Evolutionary conservation across 2,888 invertebrate genomes (phyloP).

Genomic region (Lycaena phlaeas): DNA sequence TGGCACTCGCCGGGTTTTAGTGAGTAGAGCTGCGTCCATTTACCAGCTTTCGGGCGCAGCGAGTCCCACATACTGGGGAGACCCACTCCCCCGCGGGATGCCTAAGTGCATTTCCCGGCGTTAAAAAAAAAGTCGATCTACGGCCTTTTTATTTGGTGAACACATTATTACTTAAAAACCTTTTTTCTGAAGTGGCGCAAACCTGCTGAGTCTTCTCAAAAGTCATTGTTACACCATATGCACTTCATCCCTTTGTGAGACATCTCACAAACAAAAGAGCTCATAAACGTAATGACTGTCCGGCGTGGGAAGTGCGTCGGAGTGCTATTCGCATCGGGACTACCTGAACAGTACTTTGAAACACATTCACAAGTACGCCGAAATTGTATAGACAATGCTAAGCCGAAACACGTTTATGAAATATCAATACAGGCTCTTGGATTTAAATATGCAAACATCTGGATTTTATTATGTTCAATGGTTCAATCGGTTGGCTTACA

Average conservation of each 20-base stretch:
- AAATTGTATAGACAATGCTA: constrained; percentile 29
- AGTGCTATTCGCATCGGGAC: constrained; percentile 58
- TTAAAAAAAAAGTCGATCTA: no score
- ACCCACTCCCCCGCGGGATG: no score
- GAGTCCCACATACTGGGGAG: no score
- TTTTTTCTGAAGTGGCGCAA: background rate
- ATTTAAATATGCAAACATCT: background rate
- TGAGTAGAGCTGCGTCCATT: no score
- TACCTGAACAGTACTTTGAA: constrained; percentile 46
- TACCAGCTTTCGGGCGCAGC: no score
- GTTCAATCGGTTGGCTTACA: no score
- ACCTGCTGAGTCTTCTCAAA: background rate
- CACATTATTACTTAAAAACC: no score
- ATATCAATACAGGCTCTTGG: constrained; percentile 16
- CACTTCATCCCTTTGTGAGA: constrained; percentile 35
- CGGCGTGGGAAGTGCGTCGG: constrained; percentile 51
- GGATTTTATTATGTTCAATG: background rate
- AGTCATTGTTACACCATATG: no score
- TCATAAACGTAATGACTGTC: constrained; percentile 44
- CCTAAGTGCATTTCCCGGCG: no score
- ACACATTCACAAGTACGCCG: constrained; percentile 45
- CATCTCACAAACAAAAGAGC: constrained; percentile 37
- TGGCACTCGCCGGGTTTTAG: no score
- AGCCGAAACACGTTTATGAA: constrained; percentile 6
- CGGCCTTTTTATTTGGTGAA: no score